Base-by-base conservation (phyloP, 2,797 vertebrate species). In the Gouania willdenowi region DNA sequence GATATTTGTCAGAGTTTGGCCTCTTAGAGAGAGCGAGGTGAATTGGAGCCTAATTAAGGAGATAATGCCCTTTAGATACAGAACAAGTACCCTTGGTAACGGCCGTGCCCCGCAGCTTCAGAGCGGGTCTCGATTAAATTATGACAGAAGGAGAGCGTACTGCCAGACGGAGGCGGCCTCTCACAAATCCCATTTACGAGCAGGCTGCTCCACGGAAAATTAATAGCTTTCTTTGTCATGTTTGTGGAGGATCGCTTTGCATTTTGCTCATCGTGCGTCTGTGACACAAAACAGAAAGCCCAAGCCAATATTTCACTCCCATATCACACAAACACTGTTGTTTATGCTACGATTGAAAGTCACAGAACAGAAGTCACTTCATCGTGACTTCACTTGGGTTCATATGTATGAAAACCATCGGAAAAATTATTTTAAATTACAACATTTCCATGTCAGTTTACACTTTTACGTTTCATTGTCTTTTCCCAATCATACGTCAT, bases 1-100 rank as follows among this genome's bases (percentile, higher is more conserved):
- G 55, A 74, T 49, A 19, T 48, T 35, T 28, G 46, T 52, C 25
- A 61, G 28, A 9, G n/a, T 26, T 53, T 11, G 42, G 61, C 3
- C 3, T 14, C 26, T 37, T 24, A 31, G 17, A 23, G 30, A 46
- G 52, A 14, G 3, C 13, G 13, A 14, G 13, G 13, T 14, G 37
- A 51, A 65, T 71, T 65, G 41, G 37, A 51, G 42, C 23, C 41
- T 78, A 72, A 79, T 81, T 77, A 75, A 62, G 40, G 17, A 66
- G 61, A 77, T 74, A 64, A 75, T 54, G 63, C 67, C 50, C 66
- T 19, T 17, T 17, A 49, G 45, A 52, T 63, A 44, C 36, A 57
- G 57, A 75, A 54, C 49, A 67, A 74, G 60, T 55, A 39, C 31
- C 30, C 60, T 46, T 41, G 54, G 51, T 42, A 20, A 20, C 45